Conservation (phyloP, 1,140 invertebrate genomes). For the Diploscapter pachys region DNA sequence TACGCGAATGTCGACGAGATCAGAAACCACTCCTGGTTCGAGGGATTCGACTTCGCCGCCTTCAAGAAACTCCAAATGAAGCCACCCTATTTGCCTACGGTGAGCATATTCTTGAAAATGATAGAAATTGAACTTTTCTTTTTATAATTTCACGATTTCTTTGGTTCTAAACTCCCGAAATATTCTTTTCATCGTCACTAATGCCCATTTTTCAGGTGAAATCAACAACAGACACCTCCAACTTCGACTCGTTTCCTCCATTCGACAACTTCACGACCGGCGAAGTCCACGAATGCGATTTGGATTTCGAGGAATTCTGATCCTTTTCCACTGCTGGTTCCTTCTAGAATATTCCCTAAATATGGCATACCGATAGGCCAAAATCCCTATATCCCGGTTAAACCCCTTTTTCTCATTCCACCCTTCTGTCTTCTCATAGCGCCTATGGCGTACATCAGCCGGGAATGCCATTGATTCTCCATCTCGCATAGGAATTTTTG, state of each 20-base stretch:
- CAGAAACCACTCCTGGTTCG: conserved; percentile 74
- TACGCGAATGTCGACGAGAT: conserved; percentile 54
- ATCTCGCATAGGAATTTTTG: too few relatives aligned
- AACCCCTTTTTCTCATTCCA: too few relatives aligned
- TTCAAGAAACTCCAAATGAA: conserved; percentile 78
- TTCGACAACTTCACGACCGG: conserved; percentile 50
- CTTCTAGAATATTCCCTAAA: too few relatives aligned
- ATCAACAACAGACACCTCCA: conserved; percentile 48
- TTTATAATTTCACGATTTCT: background rate
- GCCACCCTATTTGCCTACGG: conserved; percentile 73
- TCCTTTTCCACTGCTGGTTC: background rate
- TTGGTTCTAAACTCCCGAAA: too few relatives aligned
- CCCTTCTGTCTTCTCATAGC: too few relatives aligned
- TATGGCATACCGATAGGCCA: too few relatives aligned
- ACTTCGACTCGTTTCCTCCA: conserved; percentile 52
- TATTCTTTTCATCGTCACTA: background rate
- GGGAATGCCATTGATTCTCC: too few relatives aligned
- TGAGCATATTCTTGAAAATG: conserved; percentile 22
- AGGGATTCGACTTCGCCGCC: conserved; percentile 98
- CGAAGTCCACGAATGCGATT: conserved; percentile 52
- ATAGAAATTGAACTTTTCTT: background rate
- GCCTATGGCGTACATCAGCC: too few relatives aligned
- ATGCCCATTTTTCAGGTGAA: conserved; percentile 41
- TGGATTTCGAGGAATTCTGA: conserved; percentile 42
- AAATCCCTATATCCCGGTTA: too few relatives aligned